Percentiles rank a stretch among this genome's conserved stretches.
These are phyloP conservation scores for Sarcophaga bullata DNA, from an alignment of 1,140 invertebrate genomes.

Conservation along the genomic window DNA sequence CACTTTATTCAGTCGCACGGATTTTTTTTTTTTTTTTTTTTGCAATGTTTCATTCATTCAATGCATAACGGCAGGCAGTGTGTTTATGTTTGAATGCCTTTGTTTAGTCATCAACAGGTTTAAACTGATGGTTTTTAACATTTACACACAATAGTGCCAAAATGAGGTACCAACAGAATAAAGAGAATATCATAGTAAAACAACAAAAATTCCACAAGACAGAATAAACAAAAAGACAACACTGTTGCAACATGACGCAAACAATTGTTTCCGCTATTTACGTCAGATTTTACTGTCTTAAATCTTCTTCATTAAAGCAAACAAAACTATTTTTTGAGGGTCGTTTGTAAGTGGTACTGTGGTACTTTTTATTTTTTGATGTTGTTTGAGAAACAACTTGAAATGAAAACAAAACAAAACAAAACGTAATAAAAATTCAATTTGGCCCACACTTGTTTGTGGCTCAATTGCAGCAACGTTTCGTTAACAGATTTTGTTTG, in stretches of 20 bases:
- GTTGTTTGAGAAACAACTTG: too few species aligned
- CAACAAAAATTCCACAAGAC: background rate
- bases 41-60: background rate
- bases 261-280: conserved; percentile 23
- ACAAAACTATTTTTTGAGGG: conserved; percentile 8
- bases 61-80: background rate
- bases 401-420: too few species aligned
- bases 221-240: background rate
- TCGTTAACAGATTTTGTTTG: too few species aligned
- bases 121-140: background rate
- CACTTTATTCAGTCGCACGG: background rate
- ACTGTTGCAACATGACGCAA: background rate
- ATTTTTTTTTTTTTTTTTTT: background rate
- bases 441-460: too few species aligned
- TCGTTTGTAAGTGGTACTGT: background rate
- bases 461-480: background rate
- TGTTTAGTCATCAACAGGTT: conserved; percentile 3
- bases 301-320: background rate
- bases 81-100: background rate
- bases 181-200: background rate
- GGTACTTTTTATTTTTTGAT: too few species aligned
- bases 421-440: too few species aligned
- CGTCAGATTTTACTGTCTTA: background rate
- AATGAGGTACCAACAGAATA: too few species aligned
- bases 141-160: conserved; percentile 2